Evolutionary conservation across 2,888 invertebrate genomes (phyloP), one percentile per base, ranked within the genome.

Genomic region (Seira sanloemensis): DNA sequence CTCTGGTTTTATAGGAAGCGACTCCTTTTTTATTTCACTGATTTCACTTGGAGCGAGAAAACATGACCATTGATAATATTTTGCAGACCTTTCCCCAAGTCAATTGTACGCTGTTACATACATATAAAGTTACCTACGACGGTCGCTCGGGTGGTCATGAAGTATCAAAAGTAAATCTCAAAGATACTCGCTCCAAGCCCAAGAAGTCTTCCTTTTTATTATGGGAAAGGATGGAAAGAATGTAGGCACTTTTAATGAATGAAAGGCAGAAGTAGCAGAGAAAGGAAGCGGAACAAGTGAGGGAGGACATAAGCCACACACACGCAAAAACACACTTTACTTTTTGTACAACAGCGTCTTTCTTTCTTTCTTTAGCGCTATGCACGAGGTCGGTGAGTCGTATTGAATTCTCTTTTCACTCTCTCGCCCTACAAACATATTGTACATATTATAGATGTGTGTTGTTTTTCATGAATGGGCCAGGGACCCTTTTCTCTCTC

Each of bases 381-480:
- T n/a, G n/a, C n/a, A n/a, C n/a, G n/a, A n/a, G n/a, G n/a, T n/a
- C n/a, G n/a, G n/a, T n/a, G n/a, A n/a, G n/a, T 50, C 50, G 50
- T n/a, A 62, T 62, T 62, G 62, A 62, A 62, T 62, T 58, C n/a
- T 50, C n/a, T 50, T 50, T 50, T 50, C 16, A 50, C 50, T 50
- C 21, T 62, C 19, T n/a, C n/a, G n/a, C n/a, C n/a, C n/a, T n/a
- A 58, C 58, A 58, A 2, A 58, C n/a, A 18, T 58, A 37, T 18
- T 18, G 58, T 12, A 37, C 4, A 37, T 12, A 79, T 73, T 66
- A 73, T 66, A 74, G 21, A 16, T 66, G 69, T 78, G 69, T 4
- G 58, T 18, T 58, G 19, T 19, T 21, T 75, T 81, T 81, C 50
- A 81, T 81, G 80, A 81, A 81, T 81, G 80, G 24, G 65, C 54